phyloP scores from a whole-genome alignment of 2,888 invertebrate genomes.

The Hoplodrina ambigua region DNA sequence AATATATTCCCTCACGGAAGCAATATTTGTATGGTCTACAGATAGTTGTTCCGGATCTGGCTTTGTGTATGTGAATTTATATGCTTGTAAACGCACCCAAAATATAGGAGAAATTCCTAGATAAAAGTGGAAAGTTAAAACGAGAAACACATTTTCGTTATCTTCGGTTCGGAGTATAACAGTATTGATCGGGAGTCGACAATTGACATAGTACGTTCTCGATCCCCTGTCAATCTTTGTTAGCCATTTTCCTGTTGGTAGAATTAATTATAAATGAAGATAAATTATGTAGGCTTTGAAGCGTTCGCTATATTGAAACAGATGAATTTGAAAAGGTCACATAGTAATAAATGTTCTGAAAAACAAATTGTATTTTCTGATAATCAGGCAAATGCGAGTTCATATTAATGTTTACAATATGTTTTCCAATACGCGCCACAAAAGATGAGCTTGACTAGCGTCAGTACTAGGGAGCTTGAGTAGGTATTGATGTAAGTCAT shows the following conservation, averaged over 20 bases:
- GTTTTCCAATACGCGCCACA: too few species aligned
- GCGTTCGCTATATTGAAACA: neutral
- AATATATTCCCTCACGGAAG: too few species aligned
- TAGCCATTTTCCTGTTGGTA: conserved; percentile 4
- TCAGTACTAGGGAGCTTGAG: too few species aligned
- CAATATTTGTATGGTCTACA: too few species aligned
- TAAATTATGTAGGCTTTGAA: neutral
- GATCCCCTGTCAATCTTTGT: conserved; percentile 20
- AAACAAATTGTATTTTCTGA: neutral
- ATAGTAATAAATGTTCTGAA: neutral
- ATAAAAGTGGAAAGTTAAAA: too few species aligned
- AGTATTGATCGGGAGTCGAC: conserved; percentile 11
- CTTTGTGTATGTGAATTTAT: too few species aligned
- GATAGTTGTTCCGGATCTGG: too few species aligned
- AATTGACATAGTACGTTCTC: conserved; percentile 18
- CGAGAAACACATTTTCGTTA: neutral
- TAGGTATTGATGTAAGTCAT: too few species aligned
- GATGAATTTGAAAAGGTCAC: neutral
- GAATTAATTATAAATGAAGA: conserved; percentile 12
- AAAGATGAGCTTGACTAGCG: too few species aligned
- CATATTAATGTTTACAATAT: too few species aligned
- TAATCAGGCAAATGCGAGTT: neutral
- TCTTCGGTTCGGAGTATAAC: neutral
- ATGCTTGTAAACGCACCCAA: too few species aligned
- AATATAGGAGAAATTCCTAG: too few species aligned